Base-by-base conservation (phyloP, 2,797 vertebrate genomes). In the Antrozous pallidus region DNA sequence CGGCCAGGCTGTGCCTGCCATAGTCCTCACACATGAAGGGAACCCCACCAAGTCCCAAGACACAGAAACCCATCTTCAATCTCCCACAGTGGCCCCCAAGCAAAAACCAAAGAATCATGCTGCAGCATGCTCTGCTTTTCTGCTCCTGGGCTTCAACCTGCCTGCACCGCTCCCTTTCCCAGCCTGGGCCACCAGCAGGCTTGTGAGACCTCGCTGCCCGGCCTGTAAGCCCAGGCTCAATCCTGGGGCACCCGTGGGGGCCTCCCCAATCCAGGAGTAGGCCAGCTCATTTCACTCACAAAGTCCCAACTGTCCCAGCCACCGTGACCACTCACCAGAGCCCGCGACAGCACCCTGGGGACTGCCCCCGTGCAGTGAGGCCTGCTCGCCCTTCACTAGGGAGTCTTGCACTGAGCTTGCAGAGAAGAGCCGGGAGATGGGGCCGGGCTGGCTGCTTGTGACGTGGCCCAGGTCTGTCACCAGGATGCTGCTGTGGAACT, bases 331-430 rank as follows among this genome's bases (percentile, higher is more conserved):
- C 99, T 99, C 97, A 99, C 99, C 98, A 33, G 98, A 94, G 49
- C 98, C 98, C 31, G 98, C 77, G 7, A 98, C 98, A 47, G 98
- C 97, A 94, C 96, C 96, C 22, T 98, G 98, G 79, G 98, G 98
- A 93, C 98, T 98, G 95, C 96, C 97, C 77, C 98, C 98, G 71
- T 98, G 98, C 87, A 97, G 97, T 5, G 98, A 88, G 93, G 95
- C 96, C 28, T 98, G 98, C 97, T 99, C 99, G 90, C 99, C 98
- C 98, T 99, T 99, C 94, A 98, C 98, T 96, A 99, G 95, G 33
- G 98, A 98, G 5, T 98, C 98, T 74, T 97, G 97, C 74, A 95
- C 95, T 36, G 97, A 40, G 74, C 96, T 96, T 36, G 98, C 91
- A 91, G 98, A 97, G 93, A 98, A 98, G 93, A 98, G 97, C 78